Evolutionary conservation across 2,113 vertebrate genomes (phyloP).

Genomic region (Vidua chalybeata): DNA sequence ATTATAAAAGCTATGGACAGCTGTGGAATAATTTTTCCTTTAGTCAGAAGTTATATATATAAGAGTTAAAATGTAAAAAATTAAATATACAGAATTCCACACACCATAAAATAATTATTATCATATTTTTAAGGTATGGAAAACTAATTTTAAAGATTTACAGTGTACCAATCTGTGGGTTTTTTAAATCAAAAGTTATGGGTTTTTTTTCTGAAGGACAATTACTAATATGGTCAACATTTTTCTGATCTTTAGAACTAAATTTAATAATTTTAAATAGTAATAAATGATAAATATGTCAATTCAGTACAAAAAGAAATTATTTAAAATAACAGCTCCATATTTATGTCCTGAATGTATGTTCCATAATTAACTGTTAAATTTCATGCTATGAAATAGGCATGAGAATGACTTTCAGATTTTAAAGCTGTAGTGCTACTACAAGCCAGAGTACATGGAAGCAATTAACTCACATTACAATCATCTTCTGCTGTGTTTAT

Average conservation of each 20-base stretch:
- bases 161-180: fast-evolving
- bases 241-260: neutral
- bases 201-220: neutral
- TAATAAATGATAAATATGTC: neutral
- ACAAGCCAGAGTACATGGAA: conserved; percentile 1
- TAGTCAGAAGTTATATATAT: neutral
- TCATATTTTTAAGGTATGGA: neutral
- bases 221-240: neutral
- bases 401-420: neutral
- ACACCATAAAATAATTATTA: neutral
- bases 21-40: neutral
- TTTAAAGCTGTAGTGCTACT: neutral
- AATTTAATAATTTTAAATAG: neutral
- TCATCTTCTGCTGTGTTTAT: neutral
- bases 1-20: neutral
- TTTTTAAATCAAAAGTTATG: neutral
- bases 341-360: neutral
- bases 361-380: neutral
- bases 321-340: neutral
- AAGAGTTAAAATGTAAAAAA: neutral
- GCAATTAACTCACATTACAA: neutral
- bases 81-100: neutral
- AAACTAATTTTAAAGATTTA: neutral
- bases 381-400: neutral
- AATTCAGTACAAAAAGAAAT: neutral